Evolutionary conservation across 2,113 vertebrate genomes (phyloP).

Genomic region (Motacilla alba): DNA sequence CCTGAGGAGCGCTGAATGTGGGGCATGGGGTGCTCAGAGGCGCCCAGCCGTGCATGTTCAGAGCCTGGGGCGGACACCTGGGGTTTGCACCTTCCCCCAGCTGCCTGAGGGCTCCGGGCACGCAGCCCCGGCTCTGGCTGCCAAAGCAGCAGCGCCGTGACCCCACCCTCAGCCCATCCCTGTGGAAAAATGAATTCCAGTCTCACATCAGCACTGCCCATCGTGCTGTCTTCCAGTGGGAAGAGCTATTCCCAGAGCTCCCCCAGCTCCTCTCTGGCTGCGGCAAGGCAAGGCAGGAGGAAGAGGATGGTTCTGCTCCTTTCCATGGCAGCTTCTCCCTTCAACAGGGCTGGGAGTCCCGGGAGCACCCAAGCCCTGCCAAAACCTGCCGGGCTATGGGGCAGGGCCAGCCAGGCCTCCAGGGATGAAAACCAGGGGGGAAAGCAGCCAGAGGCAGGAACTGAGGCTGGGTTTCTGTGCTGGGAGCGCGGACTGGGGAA

Average conservation of each 20-base stretch:
- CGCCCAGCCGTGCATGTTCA: accelerated
- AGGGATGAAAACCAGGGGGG: accelerated
- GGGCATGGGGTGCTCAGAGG: not conserved
- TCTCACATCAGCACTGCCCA: not conserved
- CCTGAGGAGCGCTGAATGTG: not conserved
- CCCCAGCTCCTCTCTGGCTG: not conserved
- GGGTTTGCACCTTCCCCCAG: not conserved
- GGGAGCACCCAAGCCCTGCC: not conserved
- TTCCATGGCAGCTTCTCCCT: not conserved
- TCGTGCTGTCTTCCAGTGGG: accelerated
- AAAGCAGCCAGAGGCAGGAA: not conserved
- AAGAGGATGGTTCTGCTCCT: not conserved
- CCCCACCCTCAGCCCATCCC: not conserved
- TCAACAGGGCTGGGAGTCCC: not conserved
- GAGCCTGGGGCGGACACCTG: not conserved
- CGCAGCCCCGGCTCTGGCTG: accelerated
- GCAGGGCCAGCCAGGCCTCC: not conserved
- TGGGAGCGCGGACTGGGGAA: not conserved
- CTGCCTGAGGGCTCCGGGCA: accelerated
- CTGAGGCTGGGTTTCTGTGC: not conserved
- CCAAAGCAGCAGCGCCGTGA: not conserved
- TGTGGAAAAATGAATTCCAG: not conserved
- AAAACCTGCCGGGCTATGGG: accelerated
- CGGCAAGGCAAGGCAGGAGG: not conserved
- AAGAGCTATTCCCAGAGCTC: not conserved